Conservation (phyloP, 2,888 invertebrate genomes). For the Ametastegia equiseti region DNA sequence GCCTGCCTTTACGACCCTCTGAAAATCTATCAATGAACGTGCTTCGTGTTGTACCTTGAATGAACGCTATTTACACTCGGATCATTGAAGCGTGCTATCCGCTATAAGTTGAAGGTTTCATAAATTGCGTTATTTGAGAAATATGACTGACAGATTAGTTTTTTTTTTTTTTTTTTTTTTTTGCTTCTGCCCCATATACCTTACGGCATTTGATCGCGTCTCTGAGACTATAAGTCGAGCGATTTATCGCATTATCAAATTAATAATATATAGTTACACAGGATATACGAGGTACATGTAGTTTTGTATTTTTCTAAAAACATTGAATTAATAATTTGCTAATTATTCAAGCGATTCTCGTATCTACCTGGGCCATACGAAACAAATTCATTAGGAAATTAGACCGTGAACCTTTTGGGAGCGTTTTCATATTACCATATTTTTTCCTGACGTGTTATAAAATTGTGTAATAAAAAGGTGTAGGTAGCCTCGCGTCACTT, state of each 20-base stretch:
- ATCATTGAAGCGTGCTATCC: constrained; percentile 1
- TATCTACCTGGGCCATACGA: constrained; percentile 21
- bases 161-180: too few species aligned
- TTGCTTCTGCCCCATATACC: background rate
- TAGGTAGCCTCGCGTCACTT: constrained; percentile 25
- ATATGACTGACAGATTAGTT: constrained; percentile 20
- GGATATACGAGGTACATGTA: background rate
- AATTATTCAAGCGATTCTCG: constrained; percentile 18
- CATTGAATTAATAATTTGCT: constrained; percentile 18
- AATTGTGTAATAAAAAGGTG: constrained; percentile 48
- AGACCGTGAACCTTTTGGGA: constrained; percentile 46
- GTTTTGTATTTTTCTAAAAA: background rate
- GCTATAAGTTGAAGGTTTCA: background rate
- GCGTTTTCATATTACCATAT: constrained; percentile 47
- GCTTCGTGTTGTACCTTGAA: background rate
- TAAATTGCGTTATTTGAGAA: background rate
- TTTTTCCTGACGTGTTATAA: constrained; percentile 45
- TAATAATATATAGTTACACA: constrained; percentile 1
- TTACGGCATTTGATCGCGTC: background rate
- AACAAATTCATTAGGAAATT: constrained; percentile 49
- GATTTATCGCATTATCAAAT: constrained; percentile 10
- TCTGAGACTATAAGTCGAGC: background rate
- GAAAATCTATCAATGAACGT: constrained; percentile 46
- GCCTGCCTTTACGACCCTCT: constrained; percentile 47
- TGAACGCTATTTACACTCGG: constrained; percentile 13